phyloP scores from a whole-genome alignment of 2,113 vertebrate genomes.

The Onychostruthus taczanowskii region DNA sequence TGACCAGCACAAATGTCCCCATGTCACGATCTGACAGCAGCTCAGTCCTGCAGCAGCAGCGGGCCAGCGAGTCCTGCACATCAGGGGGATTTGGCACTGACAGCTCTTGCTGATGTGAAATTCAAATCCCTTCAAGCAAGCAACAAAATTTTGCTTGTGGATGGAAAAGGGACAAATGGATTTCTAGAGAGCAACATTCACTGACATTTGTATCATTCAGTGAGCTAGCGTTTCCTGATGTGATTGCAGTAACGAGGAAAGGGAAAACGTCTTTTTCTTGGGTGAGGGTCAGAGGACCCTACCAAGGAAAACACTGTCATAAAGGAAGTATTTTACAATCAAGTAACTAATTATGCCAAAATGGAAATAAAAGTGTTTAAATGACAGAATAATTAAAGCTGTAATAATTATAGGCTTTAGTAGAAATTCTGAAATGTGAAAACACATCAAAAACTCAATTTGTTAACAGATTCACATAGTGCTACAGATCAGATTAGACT shows the following conservation, averaged over 20 bases:
- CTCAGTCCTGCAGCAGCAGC: rapidly evolving
- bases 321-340: conserved; percentile 4
- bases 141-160: not conserved
- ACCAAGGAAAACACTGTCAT: not conserved
- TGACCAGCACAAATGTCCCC: not conserved
- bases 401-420: conserved; percentile 15
- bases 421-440: conserved; percentile 15
- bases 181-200: not conserved
- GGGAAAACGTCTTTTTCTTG: conserved; percentile 16
- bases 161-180: not conserved
- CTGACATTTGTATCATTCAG: not conserved
- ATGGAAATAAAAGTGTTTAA: conserved; percentile 36
- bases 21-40: rapidly evolving
- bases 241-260: conserved; percentile 15
- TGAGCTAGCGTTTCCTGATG: not conserved
- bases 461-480: not conserved
- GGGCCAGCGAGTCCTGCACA: not conserved
- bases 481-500: not conserved
- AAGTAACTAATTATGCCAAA: not conserved
- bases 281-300: not conserved
- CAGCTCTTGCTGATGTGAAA: not conserved
- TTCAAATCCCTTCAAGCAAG: not conserved
- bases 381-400: conserved; percentile 32
- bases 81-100: not conserved
- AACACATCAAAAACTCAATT: not conserved